These are phyloP conservation scores for Lateolabrax maculatus DNA, from an alignment of 2,797 vertebrate species.

Conservation along the genomic window DNA sequence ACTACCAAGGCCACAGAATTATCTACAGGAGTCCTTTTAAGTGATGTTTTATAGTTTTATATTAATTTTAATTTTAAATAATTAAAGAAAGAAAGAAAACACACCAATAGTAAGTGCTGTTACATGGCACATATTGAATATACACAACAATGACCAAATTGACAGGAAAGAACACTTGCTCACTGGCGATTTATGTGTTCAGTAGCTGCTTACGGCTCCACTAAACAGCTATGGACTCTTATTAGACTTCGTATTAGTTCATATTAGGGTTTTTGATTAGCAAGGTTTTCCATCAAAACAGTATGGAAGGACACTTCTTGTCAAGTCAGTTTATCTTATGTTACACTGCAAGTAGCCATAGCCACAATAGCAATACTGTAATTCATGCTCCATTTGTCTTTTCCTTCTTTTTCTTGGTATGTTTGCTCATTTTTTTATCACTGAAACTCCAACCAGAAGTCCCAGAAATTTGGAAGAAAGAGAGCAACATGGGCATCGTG, in stretches of 20 bases:
- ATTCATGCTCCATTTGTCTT: not conserved
- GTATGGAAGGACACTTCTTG: too few species aligned
- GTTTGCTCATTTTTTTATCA: too few species aligned
- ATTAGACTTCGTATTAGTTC: too few species aligned
- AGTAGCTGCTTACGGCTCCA: not conserved
- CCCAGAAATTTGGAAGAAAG: not conserved
- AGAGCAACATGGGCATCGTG: not conserved
- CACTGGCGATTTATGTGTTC: not conserved
- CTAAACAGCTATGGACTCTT: not conserved
- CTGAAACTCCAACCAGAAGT: not conserved
- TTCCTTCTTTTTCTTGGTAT: not conserved
- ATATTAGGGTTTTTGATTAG: not conserved
- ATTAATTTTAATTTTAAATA: too few species aligned
- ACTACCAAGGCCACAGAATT: not conserved
- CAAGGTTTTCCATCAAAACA: not conserved
- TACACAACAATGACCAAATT: not conserved
- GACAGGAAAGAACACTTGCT: not conserved
- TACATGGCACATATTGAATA: not conserved
- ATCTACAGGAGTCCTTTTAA: too few species aligned
- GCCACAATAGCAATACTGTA: not conserved
- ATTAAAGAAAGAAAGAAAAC: not conserved
- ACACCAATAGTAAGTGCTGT: not conserved
- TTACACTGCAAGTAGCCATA: not conserved
- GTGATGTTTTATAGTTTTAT: too few species aligned
- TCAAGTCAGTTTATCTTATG: too few species aligned